These are phyloP conservation scores for Mormyrus proboscirostris DNA, from an alignment of 2,797 vertebrate species.

Conservation along the genomic window DNA sequence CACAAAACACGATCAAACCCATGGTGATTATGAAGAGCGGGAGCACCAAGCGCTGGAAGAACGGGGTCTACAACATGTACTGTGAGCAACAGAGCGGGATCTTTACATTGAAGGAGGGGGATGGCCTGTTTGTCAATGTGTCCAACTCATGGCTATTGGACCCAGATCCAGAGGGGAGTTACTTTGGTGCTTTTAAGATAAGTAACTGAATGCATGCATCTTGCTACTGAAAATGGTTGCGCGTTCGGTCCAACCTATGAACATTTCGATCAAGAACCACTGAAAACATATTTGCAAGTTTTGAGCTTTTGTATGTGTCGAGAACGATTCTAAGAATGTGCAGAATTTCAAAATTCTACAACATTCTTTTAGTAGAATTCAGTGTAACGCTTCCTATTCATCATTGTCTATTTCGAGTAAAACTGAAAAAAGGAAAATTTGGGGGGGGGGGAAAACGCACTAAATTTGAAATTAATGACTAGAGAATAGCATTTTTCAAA, in stretches of 20 bases:
- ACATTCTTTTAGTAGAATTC: background rate
- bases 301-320: slow-evolving; percentile 39
- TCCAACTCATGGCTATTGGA: slow-evolving; percentile 84
- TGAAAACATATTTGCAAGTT: slow-evolving; percentile 54
- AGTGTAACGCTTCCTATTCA: background rate
- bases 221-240: slow-evolving; percentile 65
- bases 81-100: slow-evolving; percentile 86
- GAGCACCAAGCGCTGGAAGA: slow-evolving; percentile 80
- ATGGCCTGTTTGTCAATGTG: slow-evolving; percentile 79
- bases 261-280: slow-evolving; percentile 59
- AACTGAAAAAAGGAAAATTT: background rate
- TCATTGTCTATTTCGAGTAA: background rate
- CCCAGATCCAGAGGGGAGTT: slow-evolving; percentile 76
- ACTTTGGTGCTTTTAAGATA: slow-evolving; percentile 89
- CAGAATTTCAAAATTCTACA: background rate
- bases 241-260: slow-evolving; percentile 34
- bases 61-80: slow-evolving; percentile 83
- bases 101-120: slow-evolving; percentile 71
- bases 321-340: background rate
- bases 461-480: background rate
- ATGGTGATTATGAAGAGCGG: slow-evolving; percentile 82
- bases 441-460: background rate
- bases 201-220: slow-evolving; percentile 62
- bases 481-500: background rate
- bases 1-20: slow-evolving; percentile 64